Evolutionary conservation across 1,140 invertebrate species (phyloP), one percentile per base, ranked within the genome.

Genomic region (Steinernema khuongi): DNA sequence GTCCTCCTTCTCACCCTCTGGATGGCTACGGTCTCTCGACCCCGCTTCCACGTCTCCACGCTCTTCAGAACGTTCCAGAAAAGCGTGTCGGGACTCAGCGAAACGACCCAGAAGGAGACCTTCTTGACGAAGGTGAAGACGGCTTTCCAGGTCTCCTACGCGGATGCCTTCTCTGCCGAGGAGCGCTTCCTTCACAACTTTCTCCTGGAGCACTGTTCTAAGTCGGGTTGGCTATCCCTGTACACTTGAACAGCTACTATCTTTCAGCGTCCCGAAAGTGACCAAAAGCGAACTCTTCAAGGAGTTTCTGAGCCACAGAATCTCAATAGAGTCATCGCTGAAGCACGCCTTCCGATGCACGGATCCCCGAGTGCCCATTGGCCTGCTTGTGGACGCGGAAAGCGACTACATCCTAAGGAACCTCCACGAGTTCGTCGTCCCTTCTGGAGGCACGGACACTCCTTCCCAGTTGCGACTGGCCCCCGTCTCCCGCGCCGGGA

Each of bases 1-100:
- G 2, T 60, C 4, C 14, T 60, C 26, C 22, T 60, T 4, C 7
- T 60, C 7, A 60, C 50, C 22, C 26, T 60, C 19, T 60, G 50
- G 50, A 60, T 60, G 50, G 14, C 14, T 22, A n/a, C 50, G 11
- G 14, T 14, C 11, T 14, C 50, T 60, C 50, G 14, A 17, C 50
- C 22, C 2, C 50, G 50, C 11, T 60, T 60, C 50, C 50, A 60
- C 50, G 50, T 60, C 22, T 60, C 50, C 14, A 60, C 14, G 50
- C 50, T 60, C 11, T 60, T 60, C 50, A 11, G 50, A 60, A 26
- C 50, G 22, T 60, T 60, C 50, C 50, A 60, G 50, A 60, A 60
- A 22, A 60, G 50, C 50, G 50, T 60, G 4, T 7, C 50, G 19
- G 50, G 50, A 60, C 50, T 60, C 4, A 22, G 26, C 4, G 50